Evolutionary conservation across 2,113 vertebrate species (phyloP), one percentile per base, ranked within the genome.

Genomic region (Capreolus pygargus): DNA sequence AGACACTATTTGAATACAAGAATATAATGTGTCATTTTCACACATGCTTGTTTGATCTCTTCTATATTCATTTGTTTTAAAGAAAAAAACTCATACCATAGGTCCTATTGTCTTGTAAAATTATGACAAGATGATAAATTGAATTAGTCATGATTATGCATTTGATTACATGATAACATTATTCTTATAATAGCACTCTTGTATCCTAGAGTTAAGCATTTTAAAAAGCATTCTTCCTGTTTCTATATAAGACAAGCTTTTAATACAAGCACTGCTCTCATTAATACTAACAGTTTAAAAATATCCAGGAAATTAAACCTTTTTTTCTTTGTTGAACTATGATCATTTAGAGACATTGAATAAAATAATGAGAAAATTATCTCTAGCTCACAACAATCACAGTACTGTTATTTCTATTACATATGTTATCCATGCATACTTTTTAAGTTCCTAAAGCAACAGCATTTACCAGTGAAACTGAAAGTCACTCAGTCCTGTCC

Each of bases 361-460:
- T 95, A 81, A 81, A 83, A 84, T 78, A 61, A 84, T 85, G 50
- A 94, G 8, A 21, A 86, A 74, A 28, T 5, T 58, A 93, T 52
- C 74, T 45, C 45, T 91, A 52, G 58, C 27, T 81, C 30, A 83
- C n/a, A 79, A 25, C 1, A 70, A 28, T 25, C 14, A 74, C 45
- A 47, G 7, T 27, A 55, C 3, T 3, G 17, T 50, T 45, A 64
- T 89, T 81, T 84, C 39, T 33, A 67, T 64, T 16, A 45, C 64
- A 82, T 5, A 74, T 79, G 1, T 84, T 82, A 81, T 70, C 3
- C 21, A 81, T 76, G 43, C 14, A 70, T 25, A 95, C 19, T 84
- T 95, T 95, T 54, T 91, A 58, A 85, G 16, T 86, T 96, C 23
- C 36, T 95, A 95, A 95, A 64, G 27, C 43, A 94, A 21, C 4